A percentile compares a stretch with the other conserved stretches of the same genome.
Evolutionary conservation across 2,113 vertebrate genomes (phyloP).

Genomic region (Machaerirhynchus nigripectus): DNA sequence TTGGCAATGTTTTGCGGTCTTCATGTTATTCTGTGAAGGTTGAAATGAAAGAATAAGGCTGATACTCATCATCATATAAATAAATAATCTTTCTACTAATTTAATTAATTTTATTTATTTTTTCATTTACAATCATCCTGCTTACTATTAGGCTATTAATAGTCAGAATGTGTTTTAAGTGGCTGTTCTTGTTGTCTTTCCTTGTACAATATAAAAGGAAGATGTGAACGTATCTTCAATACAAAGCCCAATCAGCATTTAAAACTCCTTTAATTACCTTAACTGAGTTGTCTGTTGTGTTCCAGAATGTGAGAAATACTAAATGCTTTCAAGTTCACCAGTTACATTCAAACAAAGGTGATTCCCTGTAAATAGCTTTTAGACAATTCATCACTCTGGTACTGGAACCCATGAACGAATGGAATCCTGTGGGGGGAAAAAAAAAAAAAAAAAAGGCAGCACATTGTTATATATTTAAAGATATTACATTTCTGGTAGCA

Average conservation of each 20-base stretch:
- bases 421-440: background rate
- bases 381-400: background rate
- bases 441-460: no score
- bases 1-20: background rate
- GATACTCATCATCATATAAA: background rate
- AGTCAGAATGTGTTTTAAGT: conserved; percentile 44
- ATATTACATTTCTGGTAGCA: background rate
- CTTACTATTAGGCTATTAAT: conserved; percentile 41
- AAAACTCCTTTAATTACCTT: background rate
- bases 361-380: background rate
- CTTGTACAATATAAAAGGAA: conserved; percentile 73
- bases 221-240: conserved; percentile 13
- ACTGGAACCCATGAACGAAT: background rate
- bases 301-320: background rate
- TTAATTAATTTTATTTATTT: background rate
- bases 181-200: background rate
- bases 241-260: conserved; percentile 7
- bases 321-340: background rate
- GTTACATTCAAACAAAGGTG: background rate
- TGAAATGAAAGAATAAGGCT: background rate
- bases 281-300: background rate
- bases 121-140: conserved; percentile 13
- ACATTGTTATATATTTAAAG: background rate
- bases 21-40: background rate
- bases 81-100: background rate